These are phyloP conservation scores for Onychomys torridus DNA, from an alignment of 2,797 vertebrate species.

Conservation along the genomic window DNA sequence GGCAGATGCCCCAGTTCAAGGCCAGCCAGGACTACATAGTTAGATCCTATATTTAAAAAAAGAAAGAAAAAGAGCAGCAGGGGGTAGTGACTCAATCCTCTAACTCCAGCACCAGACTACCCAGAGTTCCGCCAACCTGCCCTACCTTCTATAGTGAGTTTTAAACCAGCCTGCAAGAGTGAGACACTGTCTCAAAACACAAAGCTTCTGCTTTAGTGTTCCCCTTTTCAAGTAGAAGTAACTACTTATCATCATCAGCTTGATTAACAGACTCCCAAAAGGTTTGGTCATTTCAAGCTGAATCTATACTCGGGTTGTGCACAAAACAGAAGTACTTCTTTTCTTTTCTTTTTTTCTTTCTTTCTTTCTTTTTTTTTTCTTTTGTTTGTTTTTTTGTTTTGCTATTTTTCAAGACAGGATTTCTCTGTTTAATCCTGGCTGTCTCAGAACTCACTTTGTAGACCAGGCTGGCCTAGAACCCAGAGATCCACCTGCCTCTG, in stretches of 20 bases:
- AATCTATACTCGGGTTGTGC: conserved; percentile 40
- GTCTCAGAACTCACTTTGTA: no score
- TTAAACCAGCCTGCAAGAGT: neutral
- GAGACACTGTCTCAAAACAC: neutral
- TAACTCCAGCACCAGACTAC: neutral
- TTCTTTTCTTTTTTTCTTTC: no score
- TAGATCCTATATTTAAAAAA: neutral
- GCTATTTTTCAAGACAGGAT: no score
- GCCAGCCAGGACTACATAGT: neutral
- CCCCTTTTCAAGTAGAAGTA: conserved; percentile 42
- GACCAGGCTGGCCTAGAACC: no score
- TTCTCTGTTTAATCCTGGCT: no score
- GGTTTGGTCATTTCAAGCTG: neutral
- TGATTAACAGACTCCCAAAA: neutral
- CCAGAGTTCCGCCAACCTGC: neutral
- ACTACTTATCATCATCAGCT: neutral
- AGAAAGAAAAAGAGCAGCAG: neutral
- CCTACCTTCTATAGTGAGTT: neutral
- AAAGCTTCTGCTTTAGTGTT: conserved; percentile 17
- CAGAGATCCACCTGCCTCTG: no score
- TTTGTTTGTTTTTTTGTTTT: no score
- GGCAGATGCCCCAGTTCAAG: neutral
- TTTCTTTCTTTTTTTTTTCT: no score
- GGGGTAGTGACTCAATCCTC: neutral
- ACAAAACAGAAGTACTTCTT: neutral